Conservation (phyloP, 1,140 invertebrate genomes). For the Nilaparvata lugens region DNA sequence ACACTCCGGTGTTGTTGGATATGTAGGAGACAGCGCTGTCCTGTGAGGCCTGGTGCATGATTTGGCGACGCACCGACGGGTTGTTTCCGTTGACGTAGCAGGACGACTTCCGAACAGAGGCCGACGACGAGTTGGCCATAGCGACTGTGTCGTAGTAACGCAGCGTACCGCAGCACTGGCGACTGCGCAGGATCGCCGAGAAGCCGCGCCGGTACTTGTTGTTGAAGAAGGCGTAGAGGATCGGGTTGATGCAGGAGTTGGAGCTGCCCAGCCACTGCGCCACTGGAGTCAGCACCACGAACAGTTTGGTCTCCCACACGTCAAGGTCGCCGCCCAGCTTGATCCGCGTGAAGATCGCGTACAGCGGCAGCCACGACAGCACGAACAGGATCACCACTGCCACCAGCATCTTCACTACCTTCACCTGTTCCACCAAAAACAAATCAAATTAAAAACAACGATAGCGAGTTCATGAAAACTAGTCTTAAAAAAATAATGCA, state of each 20-base stretch:
- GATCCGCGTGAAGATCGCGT: conserved; percentile 78
- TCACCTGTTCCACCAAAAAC: conserved; percentile 35
- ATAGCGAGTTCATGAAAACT: no score
- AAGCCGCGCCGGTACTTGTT: conserved; percentile 93
- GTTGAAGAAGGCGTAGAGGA: conserved; percentile 96
- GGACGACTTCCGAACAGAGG: conserved; percentile 67
- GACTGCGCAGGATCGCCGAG: conserved; percentile 74
- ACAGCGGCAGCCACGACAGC: conserved; percentile 89
- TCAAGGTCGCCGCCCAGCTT: conserved; percentile 65
- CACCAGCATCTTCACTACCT: conserved; percentile 94
- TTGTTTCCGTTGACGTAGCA: conserved; percentile 63
- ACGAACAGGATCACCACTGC: conserved; percentile 92
- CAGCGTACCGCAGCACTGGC: conserved; percentile 70
- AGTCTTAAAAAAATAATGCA: no score
- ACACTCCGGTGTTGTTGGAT: conserved; percentile 32
- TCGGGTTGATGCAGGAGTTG: conserved; percentile 95
- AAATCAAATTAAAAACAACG: no score
- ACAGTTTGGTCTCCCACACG: conserved; percentile 64
- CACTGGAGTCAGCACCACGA: conserved; percentile 74
- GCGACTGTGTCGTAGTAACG: conserved; percentile 76
- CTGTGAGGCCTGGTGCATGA: conserved; percentile 24
- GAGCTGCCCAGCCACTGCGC: conserved; percentile 94
- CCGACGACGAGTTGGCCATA: conserved; percentile 64
- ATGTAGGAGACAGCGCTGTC: conserved; percentile 33
- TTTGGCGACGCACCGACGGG: conserved; percentile 25